phyloP scores from a whole-genome alignment of 2,797 vertebrate species.

The Acrossocheilus fasciatus region DNA sequence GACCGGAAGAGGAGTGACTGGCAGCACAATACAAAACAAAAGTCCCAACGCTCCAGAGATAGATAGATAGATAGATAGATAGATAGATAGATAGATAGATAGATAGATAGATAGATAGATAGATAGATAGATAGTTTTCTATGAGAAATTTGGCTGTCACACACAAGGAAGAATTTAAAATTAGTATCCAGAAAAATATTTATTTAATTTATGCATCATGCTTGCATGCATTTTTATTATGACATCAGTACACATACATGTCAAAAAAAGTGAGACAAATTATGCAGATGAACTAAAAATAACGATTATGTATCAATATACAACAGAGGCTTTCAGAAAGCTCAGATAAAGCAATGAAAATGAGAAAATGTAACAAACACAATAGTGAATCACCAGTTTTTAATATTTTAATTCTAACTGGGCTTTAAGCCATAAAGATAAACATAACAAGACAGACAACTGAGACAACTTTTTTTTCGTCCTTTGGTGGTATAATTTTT shows the following conservation, averaged over 20 bases:
- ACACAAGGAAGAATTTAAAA: neutral
- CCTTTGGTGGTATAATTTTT: conserved; percentile 24
- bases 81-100: no score
- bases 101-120: neutral
- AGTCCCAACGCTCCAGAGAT: neutral
- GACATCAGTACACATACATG: conserved; percentile 69
- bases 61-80: neutral
- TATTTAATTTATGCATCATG: conserved; percentile 73
- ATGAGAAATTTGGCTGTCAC: neutral
- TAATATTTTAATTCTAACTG: conserved; percentile 47
- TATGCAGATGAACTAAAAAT: conserved; percentile 35
- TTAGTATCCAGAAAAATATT: conserved; percentile 53
- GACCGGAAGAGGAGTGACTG: neutral
- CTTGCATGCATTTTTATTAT: conserved; percentile 73
- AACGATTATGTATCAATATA: conserved; percentile 21
- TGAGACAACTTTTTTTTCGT: neutral
- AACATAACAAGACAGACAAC: conserved; percentile 7
- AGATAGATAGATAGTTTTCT: no score
- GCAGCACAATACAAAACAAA: neutral
- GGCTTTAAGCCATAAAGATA: conserved; percentile 46
- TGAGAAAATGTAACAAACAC: conserved; percentile 27
- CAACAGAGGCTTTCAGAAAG: conserved; percentile 59
- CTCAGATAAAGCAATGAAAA: conserved; percentile 45
- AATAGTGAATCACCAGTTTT: neutral
- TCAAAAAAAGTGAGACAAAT: conserved; percentile 55